Evolutionary conservation across 2,113 vertebrate species (phyloP).

Genomic region (Galemys pyrenaicus): DNA sequence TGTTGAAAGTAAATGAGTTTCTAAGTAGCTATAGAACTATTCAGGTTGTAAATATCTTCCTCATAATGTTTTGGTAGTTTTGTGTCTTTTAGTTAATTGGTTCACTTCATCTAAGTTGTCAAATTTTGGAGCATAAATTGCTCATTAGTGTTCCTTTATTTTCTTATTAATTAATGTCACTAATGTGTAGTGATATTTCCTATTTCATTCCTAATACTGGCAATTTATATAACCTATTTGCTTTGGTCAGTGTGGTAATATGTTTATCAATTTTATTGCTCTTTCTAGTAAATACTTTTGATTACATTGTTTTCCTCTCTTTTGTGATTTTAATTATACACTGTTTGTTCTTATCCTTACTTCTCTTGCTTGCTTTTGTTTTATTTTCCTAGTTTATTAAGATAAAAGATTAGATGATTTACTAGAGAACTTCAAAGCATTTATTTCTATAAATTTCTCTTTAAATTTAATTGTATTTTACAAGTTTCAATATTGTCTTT

Average conservation of each 20-base stretch:
- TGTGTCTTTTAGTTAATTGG: background rate
- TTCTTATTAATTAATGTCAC: background rate
- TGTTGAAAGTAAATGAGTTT: background rate
- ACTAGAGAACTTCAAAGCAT: background rate
- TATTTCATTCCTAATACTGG: background rate
- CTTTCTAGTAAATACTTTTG: background rate
- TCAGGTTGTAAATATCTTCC: background rate
- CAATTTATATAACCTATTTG: background rate
- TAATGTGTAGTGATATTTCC: background rate
- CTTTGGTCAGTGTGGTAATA: background rate
- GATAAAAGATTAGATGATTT: background rate
- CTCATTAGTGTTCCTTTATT: background rate
- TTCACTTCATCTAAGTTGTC: background rate
- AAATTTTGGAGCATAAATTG: background rate
- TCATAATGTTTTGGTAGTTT: background rate
- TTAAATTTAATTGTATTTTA: background rate
- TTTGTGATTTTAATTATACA: background rate
- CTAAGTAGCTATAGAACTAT: background rate
- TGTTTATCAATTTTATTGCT: background rate
- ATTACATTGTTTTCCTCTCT: background rate
- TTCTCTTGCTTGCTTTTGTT: background rate
- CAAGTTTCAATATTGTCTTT: background rate
- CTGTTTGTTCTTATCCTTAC: background rate
- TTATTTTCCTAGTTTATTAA: background rate
- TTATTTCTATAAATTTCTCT: background rate